Evolutionary conservation across 2,113 vertebrate genomes (phyloP).

Genomic region (Pteronura brasiliensis): DNA sequence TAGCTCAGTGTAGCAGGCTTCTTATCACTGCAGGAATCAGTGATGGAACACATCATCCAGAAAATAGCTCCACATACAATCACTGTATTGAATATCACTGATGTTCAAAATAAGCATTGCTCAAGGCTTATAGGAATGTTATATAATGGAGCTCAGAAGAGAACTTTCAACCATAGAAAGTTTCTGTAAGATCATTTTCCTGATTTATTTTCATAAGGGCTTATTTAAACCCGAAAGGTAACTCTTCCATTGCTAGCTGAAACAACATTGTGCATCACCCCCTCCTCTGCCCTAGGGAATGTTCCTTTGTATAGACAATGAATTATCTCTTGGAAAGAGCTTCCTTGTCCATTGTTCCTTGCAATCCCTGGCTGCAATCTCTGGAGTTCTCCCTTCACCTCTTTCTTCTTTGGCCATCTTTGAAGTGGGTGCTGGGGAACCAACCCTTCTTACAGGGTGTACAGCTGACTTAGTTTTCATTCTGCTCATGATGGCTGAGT

Average conservation of each 20-base stretch:
- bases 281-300: neutral
- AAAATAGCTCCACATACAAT: neutral
- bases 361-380: neutral
- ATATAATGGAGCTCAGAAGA: neutral
- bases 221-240: neutral
- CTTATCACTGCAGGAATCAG: neutral
- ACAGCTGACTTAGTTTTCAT: neutral
- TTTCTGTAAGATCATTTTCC: neutral
- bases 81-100: neutral
- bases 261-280: neutral
- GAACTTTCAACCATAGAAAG: neutral
- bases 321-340: neutral
- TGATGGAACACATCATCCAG: neutral
- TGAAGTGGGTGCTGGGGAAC: neutral
- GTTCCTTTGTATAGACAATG: neutral
- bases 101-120: neutral
- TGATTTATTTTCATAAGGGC: neutral
- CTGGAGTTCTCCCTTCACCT: neutral
- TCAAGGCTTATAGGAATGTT: neutral
- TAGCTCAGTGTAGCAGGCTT: neutral
- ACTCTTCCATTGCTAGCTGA: neutral
- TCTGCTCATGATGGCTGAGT: neutral
- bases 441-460: neutral
- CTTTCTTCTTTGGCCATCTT: neutral
- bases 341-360: neutral